These are phyloP conservation scores for Pygoscelis adeliae DNA, from an alignment of 2,113 vertebrate genomes.

Conservation along the genomic window DNA sequence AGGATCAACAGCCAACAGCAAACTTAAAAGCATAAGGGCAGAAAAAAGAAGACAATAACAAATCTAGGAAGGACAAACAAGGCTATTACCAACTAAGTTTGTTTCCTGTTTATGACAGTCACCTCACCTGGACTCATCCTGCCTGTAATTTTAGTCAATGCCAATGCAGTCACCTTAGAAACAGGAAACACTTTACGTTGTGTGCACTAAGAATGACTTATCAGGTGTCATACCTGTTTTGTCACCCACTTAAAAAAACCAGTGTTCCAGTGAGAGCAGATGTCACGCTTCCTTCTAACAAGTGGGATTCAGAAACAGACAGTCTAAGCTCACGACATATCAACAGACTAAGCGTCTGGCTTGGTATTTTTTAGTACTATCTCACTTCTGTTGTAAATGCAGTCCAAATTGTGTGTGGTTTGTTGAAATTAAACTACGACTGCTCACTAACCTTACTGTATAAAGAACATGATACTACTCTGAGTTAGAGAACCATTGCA, in stretches of 20 bases:
- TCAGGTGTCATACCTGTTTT: background rate
- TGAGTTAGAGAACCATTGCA: background rate
- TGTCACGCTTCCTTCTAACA: background rate
- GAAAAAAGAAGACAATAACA: background rate
- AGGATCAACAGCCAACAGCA: background rate
- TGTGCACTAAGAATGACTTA: background rate
- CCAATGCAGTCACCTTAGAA: background rate
- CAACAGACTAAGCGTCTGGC: too few relatives aligned
- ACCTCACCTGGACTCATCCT: background rate
- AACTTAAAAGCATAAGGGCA: background rate
- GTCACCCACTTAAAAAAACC: background rate
- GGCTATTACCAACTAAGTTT: background rate
- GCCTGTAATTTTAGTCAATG: background rate
- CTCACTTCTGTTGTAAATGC: background rate
- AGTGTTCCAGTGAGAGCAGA: background rate
- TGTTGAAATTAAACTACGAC: background rate
- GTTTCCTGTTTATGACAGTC: conserved; percentile 5
- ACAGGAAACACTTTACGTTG: background rate
- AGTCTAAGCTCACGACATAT: fast-evolving
- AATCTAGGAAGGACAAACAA: background rate
- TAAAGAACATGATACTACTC: fast-evolving
- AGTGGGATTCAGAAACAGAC: background rate
- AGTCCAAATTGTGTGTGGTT: fast-evolving
- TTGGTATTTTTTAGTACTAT: background rate
- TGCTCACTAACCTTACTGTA: background rate